A percentile compares a stretch with the other conserved stretches of the same genome.
These are phyloP conservation scores for Penelope pileata DNA, from an alignment of 2,113 vertebrate species.

Conservation along the genomic window DNA sequence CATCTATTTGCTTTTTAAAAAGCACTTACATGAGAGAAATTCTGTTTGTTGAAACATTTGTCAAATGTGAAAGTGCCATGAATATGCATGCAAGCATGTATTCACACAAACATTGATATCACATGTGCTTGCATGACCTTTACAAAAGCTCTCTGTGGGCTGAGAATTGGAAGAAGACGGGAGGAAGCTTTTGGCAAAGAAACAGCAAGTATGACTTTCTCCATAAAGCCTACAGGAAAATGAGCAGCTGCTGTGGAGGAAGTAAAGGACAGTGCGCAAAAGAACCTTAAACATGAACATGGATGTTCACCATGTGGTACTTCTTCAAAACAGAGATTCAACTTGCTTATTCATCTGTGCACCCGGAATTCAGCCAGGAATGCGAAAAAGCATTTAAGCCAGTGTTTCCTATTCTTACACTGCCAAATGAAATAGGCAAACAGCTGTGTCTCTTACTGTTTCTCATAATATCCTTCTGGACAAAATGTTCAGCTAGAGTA, in stretches of 20 bases:
- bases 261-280: slow-evolving; percentile 35
- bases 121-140: slow-evolving; percentile 26
- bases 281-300: background rate
- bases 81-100: slow-evolving; percentile 51
- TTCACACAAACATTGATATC: slow-evolving; percentile 50
- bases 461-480: background rate
- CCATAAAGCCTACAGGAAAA: slow-evolving; percentile 21
- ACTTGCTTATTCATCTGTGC: background rate
- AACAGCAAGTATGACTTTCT: slow-evolving; percentile 16
- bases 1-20: slow-evolving; percentile 16
- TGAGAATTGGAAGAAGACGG: slow-evolving; percentile 8
- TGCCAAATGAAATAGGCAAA: background rate
- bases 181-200: slow-evolving; percentile 31
- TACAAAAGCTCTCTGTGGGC: slow-evolving; percentile 24
- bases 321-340: background rate
- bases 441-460: no score
- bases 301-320: background rate
- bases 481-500: background rate
- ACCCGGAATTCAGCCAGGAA: background rate
- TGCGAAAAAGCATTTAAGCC: background rate
- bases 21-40: background rate
- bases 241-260: slow-evolving; percentile 62
- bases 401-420: background rate
- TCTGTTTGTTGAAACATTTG: slow-evolving; percentile 37
- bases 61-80: slow-evolving; percentile 25